These are phyloP conservation scores for Suricata suricatta DNA, from an alignment of 2,113 vertebrate species.

Conservation along the genomic window DNA sequence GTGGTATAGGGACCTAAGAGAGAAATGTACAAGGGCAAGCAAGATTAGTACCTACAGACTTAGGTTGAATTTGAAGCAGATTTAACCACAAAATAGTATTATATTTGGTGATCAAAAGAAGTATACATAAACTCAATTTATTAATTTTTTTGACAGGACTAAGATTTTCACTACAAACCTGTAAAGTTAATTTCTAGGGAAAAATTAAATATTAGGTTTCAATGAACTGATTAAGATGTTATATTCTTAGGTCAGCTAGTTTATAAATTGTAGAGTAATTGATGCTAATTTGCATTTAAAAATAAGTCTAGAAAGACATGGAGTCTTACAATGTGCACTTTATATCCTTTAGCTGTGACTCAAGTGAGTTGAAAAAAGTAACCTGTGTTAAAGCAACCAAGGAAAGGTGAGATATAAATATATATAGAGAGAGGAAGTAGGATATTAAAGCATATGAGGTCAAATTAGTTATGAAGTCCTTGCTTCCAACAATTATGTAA, in stretches of 20 bases:
- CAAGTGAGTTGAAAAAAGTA: neutral
- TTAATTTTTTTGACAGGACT: neutral
- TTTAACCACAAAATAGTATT: neutral
- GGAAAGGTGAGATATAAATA: neutral
- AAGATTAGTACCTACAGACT: neutral
- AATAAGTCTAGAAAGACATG: neutral
- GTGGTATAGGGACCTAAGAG: neutral
- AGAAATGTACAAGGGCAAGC: neutral
- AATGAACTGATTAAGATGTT: neutral
- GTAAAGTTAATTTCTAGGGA: neutral
- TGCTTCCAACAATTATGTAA: neutral
- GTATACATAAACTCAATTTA: neutral
- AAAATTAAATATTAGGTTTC: neutral
- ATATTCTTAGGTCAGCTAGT: neutral
- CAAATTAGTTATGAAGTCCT: neutral
- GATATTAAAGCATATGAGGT: neutral
- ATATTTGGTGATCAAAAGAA: neutral
- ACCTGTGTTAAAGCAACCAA: neutral
- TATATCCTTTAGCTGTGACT: neutral
- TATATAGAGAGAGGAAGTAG: neutral
- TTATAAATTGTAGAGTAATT: neutral
- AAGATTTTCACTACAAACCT: neutral
- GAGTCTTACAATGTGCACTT: neutral
- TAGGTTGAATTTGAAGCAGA: neutral
- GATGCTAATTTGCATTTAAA: neutral